Percentiles rank a stretch among this genome's conserved stretches.
These are phyloP conservation scores for Clarias magur DNA, from an alignment of 2,113 vertebrate genomes.

Conservation along the genomic window DNA sequence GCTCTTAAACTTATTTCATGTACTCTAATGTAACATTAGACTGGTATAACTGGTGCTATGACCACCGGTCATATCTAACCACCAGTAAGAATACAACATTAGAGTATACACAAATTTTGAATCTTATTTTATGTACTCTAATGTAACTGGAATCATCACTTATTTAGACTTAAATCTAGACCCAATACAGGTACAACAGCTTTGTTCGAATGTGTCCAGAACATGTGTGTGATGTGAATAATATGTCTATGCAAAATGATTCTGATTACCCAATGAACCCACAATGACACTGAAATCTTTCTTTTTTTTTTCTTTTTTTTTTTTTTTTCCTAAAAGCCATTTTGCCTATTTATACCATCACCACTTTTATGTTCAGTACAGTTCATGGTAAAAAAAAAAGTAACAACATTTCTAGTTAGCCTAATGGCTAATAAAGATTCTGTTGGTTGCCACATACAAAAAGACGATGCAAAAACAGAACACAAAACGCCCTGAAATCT, in stretches of 20 bases:
- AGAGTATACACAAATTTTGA: too few relatives aligned
- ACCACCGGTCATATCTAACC: not conserved
- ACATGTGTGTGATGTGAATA: not conserved
- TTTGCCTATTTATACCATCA: not conserved
- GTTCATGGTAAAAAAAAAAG: not conserved
- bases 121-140: too few relatives aligned
- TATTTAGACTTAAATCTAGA: not conserved
- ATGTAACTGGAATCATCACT: not conserved
- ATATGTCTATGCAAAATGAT: not conserved
- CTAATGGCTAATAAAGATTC: not conserved
- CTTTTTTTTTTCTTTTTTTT: too few relatives aligned
- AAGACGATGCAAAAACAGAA: too few relatives aligned
- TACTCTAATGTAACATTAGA: not conserved
- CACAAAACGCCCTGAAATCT: not conserved
- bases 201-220: not conserved
- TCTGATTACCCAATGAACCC: not conserved
- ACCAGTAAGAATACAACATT: not conserved
- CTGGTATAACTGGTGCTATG: too few relatives aligned
- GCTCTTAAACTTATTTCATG: slow-evolving; percentile 40
- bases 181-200: not conserved
- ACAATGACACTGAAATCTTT: not conserved
- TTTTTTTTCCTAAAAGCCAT: not conserved
- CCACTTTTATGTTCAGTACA: not conserved
- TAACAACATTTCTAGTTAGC: not conserved
- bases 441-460: too few relatives aligned